These are phyloP conservation scores for Oxyruncus cristatus DNA, from an alignment of 2,113 vertebrate genomes.

Conservation along the genomic window DNA sequence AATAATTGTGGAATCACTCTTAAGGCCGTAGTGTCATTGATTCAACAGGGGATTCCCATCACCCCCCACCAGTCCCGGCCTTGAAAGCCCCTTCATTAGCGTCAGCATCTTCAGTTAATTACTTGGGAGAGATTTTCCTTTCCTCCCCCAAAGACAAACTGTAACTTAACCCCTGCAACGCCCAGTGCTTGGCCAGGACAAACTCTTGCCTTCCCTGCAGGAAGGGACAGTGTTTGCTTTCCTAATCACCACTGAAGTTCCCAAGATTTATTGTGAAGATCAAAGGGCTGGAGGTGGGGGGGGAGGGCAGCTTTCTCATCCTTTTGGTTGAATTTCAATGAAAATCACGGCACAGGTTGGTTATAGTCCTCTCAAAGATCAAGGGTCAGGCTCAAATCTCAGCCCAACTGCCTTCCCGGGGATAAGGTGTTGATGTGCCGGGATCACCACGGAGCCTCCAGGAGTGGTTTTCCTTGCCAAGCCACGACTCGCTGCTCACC, in stretches of 20 bases:
- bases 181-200: background rate
- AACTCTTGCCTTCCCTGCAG: background rate
- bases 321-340: background rate
- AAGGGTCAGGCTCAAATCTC: background rate
- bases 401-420: background rate
- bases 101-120: conserved; percentile 34
- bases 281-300: background rate
- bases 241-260: background rate
- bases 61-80: background rate
- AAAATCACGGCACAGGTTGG: background rate
- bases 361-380: background rate
- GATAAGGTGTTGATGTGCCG: background rate
- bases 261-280: background rate
- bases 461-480: background rate
- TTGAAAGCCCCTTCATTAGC: conserved; percentile 1
- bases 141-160: conserved; percentile 14
- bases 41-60: background rate
- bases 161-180: background rate
- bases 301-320: background rate
- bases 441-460: background rate
- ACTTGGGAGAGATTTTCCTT: background rate
- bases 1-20: conserved; percentile 12
- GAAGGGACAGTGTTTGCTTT: background rate
- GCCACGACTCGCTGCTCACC: background rate
- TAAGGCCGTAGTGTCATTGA: background rate